Evolutionary conservation across 2,113 vertebrate species (phyloP).

Genomic region (Anhinga rufa): DNA sequence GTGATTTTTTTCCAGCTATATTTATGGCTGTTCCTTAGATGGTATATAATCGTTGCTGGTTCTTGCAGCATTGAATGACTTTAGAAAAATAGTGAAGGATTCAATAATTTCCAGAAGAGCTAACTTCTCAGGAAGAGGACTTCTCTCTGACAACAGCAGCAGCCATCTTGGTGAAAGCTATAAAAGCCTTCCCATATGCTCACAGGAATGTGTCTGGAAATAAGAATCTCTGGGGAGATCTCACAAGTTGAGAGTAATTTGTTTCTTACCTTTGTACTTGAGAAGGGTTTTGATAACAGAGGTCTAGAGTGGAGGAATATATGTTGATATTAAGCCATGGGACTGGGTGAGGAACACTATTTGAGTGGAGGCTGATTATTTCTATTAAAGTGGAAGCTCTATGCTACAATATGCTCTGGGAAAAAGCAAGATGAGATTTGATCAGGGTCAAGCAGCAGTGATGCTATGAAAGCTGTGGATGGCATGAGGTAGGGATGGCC

Average conservation of each 20-base stretch:
- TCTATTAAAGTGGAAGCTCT: background rate
- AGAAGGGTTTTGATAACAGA: background rate
- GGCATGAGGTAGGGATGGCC: background rate
- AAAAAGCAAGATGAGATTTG: background rate
- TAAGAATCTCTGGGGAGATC: background rate
- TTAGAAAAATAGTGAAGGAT: background rate
- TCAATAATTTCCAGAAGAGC: background rate
- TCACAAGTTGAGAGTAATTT: background rate
- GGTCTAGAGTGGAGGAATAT: background rate
- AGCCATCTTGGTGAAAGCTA: background rate
- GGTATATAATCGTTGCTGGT: background rate
- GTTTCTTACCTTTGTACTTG: background rate
- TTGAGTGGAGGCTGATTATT: background rate
- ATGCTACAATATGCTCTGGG: background rate
- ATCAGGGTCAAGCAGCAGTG: background rate
- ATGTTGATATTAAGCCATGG: background rate
- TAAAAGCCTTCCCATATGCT: background rate
- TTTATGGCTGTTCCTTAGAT: background rate
- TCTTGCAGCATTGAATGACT: background rate
- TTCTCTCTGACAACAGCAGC: background rate
- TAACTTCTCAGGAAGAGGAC: background rate
- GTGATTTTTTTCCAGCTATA: background rate
- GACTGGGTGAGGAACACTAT: background rate
- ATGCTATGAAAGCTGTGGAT: background rate
- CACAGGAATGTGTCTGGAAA: background rate